These are phyloP conservation scores for Ploceus nigricollis DNA, from an alignment of 2,113 vertebrate species.

Conservation along the genomic window DNA sequence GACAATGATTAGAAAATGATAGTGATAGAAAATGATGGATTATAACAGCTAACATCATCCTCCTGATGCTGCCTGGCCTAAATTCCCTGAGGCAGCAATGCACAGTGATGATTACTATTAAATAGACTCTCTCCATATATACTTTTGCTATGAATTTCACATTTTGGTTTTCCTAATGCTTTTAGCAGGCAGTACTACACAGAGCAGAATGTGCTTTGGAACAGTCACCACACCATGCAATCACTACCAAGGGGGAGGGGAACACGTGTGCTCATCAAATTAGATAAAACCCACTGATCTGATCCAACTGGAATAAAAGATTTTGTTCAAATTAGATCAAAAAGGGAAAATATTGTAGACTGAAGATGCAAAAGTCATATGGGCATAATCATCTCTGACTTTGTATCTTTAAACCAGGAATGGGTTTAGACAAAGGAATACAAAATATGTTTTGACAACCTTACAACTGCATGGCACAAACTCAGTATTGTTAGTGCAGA, in stretches of 20 bases:
- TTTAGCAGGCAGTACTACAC: background rate
- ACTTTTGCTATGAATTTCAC: background rate
- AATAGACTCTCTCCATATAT: background rate
- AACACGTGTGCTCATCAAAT: background rate
- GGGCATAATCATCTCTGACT: background rate
- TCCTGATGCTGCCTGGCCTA: background rate
- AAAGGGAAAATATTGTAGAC: background rate
- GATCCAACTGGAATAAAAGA: background rate
- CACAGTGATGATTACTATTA: background rate
- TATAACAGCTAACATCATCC: background rate
- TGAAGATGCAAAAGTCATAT: background rate
- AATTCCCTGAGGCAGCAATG: background rate
- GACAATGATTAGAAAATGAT: background rate
- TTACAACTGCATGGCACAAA: conserved; percentile 14
- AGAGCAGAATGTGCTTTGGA: background rate
- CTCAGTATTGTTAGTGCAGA: background rate
- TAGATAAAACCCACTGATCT: background rate
- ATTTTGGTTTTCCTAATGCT: background rate
- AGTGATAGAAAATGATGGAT: background rate
- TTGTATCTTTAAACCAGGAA: background rate
- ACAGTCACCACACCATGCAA: background rate
- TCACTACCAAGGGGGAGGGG: background rate
- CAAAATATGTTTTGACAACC: background rate
- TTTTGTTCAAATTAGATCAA: background rate
- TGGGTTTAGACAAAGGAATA: background rate